Conservation (phyloP, 1,140 invertebrate genomes). For the Protaetia brevitarsis region DNA sequence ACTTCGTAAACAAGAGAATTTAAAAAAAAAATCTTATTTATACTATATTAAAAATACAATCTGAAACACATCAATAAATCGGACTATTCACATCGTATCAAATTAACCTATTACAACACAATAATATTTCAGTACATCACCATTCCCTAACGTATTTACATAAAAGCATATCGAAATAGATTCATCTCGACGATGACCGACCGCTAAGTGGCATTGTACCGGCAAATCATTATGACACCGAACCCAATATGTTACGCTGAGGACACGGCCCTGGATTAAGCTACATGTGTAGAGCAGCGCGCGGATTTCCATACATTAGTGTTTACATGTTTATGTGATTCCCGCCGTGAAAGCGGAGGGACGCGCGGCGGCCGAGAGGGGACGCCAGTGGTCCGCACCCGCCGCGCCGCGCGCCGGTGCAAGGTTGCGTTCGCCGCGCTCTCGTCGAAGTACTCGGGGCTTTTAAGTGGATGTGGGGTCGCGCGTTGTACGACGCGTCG, state of each 20-base stretch:
- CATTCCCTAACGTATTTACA: too few species aligned
- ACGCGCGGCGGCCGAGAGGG: not conserved
- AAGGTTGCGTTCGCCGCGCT: too few species aligned
- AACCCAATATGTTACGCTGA: not conserved
- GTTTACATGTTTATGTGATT: constrained; percentile 38
- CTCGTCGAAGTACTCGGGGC: too few species aligned
- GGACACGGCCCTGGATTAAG: not conserved
- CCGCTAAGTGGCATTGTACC: not conserved
- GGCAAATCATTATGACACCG: not conserved
- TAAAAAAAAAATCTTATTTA: not conserved
- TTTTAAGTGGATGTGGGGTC: too few species aligned
- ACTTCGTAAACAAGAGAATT: too few species aligned
- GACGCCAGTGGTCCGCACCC: too few species aligned
- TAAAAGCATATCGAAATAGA: not conserved
- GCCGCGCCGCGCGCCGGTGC: too few species aligned
- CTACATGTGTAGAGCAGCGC: not conserved
- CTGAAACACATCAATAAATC: too few species aligned
- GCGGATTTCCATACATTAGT: constrained; percentile 33
- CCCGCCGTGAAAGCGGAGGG: constrained; percentile 21
- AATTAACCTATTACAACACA: too few species aligned
- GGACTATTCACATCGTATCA: too few species aligned
- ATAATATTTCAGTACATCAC: not conserved
- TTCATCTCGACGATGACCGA: not conserved
- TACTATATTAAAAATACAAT: too few species aligned
- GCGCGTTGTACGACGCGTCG: too few species aligned